phyloP scores from a whole-genome alignment of 37 sponge, comb jelly and placozoan species.

The Tethya wilhelma region DNA sequence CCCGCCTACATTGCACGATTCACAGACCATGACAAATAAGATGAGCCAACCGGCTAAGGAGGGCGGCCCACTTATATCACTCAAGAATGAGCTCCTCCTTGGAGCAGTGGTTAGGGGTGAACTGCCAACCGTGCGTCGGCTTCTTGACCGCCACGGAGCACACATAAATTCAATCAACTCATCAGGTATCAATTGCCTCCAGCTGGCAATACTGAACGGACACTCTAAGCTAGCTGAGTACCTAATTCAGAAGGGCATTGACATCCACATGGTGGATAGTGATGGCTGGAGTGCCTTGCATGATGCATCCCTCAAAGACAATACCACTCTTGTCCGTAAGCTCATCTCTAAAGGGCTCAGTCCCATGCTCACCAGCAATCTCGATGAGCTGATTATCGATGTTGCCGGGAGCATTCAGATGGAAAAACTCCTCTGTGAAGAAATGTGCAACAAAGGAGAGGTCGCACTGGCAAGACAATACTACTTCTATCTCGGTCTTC shows the following conservation, averaged over 20 bases:
- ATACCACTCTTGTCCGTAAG: slow-evolving; percentile 23
- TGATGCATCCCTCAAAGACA: slow-evolving; percentile 66
- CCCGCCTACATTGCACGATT: too few relatives aligned
- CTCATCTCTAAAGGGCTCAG: slow-evolving; percentile 57
- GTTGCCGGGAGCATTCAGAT: slow-evolving; percentile 57
- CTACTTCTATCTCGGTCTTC: slow-evolving; percentile 22
- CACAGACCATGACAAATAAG: too few relatives aligned
- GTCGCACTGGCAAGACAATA: slow-evolving; percentile 38
- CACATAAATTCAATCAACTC: slow-evolving; percentile 52
- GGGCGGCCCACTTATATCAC: slow-evolving; percentile 14
- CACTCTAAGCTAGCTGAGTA: slow-evolving; percentile 56
- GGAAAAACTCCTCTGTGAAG: slow-evolving; percentile 49
- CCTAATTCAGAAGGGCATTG: slow-evolving; percentile 62
- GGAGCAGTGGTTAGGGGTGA: slow-evolving; percentile 52
- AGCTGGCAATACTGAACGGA: slow-evolving; percentile 59
- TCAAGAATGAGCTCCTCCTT: slow-evolving; percentile 56
- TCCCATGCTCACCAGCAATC: slow-evolving; percentile 6
- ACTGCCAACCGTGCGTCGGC: slow-evolving; percentile 33
- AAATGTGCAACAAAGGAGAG: slow-evolving; percentile 37
- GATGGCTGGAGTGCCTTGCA: slow-evolving; percentile 74
- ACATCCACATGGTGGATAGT: slow-evolving; percentile 44
- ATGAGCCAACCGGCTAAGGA: too few relatives aligned
- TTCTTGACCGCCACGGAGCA: slow-evolving; percentile 37
- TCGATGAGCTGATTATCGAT: slow-evolving; percentile 64
- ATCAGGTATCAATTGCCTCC: slow-evolving; percentile 50